Conservation (phyloP, 2,888 invertebrate genomes). For the Steinernema scapterisci region DNA sequence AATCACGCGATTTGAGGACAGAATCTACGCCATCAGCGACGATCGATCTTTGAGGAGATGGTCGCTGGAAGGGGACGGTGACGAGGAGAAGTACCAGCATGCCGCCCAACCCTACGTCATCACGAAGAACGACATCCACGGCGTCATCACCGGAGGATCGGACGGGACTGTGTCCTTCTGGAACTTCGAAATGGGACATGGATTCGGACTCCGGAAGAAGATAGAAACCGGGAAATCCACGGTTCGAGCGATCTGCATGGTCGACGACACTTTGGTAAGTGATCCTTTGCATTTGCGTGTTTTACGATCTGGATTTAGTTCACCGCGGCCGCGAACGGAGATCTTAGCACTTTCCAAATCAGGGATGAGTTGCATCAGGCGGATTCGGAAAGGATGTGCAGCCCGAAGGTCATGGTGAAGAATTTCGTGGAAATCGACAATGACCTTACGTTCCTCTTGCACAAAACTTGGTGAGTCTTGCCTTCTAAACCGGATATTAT, state of each 20-base stretch:
- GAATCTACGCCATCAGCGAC: conserved; percentile 35
- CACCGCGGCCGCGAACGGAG: too few relatives aligned
- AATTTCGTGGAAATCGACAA: not conserved
- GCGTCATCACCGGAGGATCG: conserved; percentile 33
- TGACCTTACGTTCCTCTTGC: too few relatives aligned
- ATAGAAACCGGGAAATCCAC: conserved; percentile 33
- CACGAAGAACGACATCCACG: not conserved
- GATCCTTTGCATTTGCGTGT: too few relatives aligned
- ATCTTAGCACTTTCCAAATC: not conserved
- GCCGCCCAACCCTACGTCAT: conserved; percentile 34
- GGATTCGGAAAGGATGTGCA: not conserved
- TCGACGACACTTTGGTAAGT: conserved; percentile 28
- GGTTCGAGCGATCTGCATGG: conserved; percentile 27
- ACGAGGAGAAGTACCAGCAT: conserved; percentile 19
- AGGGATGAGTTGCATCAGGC: not conserved
- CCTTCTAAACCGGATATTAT: too few relatives aligned
- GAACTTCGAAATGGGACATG: conserved; percentile 15
- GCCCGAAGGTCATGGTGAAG: not conserved
- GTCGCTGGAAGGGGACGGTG: not conserved
- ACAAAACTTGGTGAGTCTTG: too few relatives aligned
- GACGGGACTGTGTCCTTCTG: conserved; percentile 36
- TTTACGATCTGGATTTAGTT: too few relatives aligned
- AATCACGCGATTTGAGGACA: not conserved
- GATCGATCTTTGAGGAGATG: conserved; percentile 29
- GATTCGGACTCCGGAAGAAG: conserved; percentile 21